Evolutionary conservation across 2,113 vertebrate species (phyloP).

Genomic region (Cyprinodon tularosa): DNA sequence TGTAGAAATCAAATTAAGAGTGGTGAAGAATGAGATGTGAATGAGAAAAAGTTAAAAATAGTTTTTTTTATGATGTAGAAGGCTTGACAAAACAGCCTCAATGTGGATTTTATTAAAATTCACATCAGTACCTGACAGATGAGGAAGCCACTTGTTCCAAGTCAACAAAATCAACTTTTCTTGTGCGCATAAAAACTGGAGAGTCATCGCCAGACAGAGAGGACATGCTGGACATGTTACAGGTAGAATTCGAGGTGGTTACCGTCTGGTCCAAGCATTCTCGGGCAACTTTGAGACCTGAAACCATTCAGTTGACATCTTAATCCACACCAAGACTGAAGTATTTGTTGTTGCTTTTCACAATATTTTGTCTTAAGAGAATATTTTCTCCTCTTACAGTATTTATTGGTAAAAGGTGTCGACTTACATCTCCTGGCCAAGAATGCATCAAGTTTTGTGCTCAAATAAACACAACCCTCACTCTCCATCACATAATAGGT

Average conservation of each 20-base stretch:
- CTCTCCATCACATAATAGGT: conserved; percentile 85
- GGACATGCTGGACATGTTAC: conserved; percentile 50
- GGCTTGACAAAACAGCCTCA: not conserved
- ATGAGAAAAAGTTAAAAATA: not conserved
- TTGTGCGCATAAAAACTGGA: conserved; percentile 64
- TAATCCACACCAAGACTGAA: not conserved
- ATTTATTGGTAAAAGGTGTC: not conserved
- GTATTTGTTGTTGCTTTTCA: not conserved
- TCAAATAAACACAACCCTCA: conserved; percentile 80
- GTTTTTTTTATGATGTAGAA: not conserved
- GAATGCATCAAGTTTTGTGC: conserved; percentile 81
- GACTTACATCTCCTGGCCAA: conserved; percentile 82
- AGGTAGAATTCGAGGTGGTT: conserved; percentile 59
- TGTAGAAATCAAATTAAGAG: conserved; percentile 41
- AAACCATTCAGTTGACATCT: not conserved
- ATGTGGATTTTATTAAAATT: not conserved
- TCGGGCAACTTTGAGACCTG: conserved; percentile 37
- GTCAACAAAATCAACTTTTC: conserved; percentile 85
- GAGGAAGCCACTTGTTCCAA: conserved; percentile 86
- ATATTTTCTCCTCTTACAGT: not conserved
- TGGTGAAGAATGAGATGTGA: not conserved
- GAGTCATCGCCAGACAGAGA: conserved; percentile 72
- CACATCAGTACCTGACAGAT: conserved; percentile 70
- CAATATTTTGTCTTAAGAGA: no score
- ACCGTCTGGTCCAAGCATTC: conserved; percentile 41